A percentile compares a stretch with the other conserved stretches of the same genome.
Conservation (phyloP, 2,113 vertebrate species). For the Raja brachyura region DNA sequence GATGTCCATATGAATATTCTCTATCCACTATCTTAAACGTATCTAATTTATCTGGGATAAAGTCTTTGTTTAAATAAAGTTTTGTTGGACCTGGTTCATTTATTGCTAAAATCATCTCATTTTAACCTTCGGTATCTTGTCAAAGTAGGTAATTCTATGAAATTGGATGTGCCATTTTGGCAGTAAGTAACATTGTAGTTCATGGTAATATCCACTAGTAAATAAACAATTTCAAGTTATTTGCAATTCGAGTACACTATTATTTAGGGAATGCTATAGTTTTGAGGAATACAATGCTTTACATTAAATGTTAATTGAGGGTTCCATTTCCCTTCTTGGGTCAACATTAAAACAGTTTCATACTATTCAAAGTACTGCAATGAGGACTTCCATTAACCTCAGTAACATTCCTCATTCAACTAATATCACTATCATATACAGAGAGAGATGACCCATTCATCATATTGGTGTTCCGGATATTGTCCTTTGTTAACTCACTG, state of each 20-base stretch:
- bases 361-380: background rate
- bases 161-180: background rate
- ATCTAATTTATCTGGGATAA: background rate
- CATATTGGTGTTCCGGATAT: background rate
- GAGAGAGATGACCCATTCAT: background rate
- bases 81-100: background rate
- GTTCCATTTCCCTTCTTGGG: background rate
- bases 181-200: background rate
- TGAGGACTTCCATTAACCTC: background rate
- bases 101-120: background rate
- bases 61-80: background rate
- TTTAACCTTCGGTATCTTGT: background rate
- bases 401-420: background rate
- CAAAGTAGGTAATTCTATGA: background rate
- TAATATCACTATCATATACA: background rate
- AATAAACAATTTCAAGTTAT: background rate
- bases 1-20: background rate
- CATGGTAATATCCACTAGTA: background rate
- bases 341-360: background rate
- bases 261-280: background rate
- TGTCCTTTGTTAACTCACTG: background rate
- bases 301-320: background rate
- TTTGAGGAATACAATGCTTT: background rate
- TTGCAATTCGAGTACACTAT: background rate
- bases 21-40: background rate